These are phyloP conservation scores for Nasonia giraulti DNA, from an alignment of 1,140 invertebrate genomes.

Conservation along the genomic window DNA sequence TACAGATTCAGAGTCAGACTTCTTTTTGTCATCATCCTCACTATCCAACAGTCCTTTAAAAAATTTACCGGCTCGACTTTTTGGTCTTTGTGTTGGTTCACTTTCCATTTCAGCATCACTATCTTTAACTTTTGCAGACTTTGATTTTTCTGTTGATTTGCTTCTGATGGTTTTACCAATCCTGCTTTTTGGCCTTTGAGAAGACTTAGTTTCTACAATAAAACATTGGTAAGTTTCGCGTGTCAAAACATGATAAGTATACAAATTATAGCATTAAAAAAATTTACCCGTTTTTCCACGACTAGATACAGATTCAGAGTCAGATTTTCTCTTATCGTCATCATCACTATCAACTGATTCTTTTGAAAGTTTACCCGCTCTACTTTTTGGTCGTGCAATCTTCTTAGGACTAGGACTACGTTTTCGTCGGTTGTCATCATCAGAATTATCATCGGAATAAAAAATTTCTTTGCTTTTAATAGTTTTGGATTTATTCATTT, in stretches of 20 bases:
- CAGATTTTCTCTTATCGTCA: not conserved
- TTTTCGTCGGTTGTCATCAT: not conserved
- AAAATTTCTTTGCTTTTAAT: not conserved
- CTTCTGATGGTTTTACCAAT: not conserved
- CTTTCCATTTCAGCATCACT: constrained; percentile 15
- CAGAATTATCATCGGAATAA: not conserved
- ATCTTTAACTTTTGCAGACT: not conserved
- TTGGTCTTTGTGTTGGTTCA: not conserved
- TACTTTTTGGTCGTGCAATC: constrained; percentile 11
- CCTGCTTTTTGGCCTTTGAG: constrained; percentile 15
- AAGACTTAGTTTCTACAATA: constrained; percentile 6
- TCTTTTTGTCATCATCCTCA: constrained; percentile 23
- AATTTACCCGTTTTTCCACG: constrained; percentile 31
- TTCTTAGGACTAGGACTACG: not conserved
- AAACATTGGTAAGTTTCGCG: not conserved
- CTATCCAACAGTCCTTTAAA: not conserved
- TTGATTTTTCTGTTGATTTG: not conserved
- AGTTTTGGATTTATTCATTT: not conserved
- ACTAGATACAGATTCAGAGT: constrained; percentile 18
- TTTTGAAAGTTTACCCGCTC: not conserved
- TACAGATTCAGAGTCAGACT: not conserved
- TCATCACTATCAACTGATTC: not conserved
- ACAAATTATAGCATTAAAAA: not conserved
- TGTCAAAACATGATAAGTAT: not conserved
- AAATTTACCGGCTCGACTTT: constrained; percentile 31